Conservation (phyloP, 2,888 invertebrate species). For the Xanthostigma xanthostigma region DNA sequence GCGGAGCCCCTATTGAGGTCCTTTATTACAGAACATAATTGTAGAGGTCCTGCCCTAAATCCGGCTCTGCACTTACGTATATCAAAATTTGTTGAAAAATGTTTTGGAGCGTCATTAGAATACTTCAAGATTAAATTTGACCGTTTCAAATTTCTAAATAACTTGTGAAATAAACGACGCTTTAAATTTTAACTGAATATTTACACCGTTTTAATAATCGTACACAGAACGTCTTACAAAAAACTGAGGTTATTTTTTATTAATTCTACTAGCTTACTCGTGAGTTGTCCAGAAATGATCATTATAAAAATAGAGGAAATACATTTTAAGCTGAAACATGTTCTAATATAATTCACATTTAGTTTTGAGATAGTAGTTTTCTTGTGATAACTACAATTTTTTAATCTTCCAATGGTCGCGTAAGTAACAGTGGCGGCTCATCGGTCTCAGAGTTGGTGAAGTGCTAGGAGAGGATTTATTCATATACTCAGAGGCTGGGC, state of each 20-base stretch:
- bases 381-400: not conserved
- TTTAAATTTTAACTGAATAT: not conserved
- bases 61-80: too few relatives aligned
- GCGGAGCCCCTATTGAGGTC: too few relatives aligned
- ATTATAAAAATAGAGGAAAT: not conserved
- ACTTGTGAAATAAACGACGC: conserved; percentile 11
- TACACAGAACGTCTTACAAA: not conserved
- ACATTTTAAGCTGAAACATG: not conserved
- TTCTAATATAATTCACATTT: not conserved
- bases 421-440: too few relatives aligned
- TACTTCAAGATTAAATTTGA: conserved; percentile 13
- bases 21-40: too few relatives aligned
- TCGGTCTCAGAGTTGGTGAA: too few relatives aligned
- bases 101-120: too few relatives aligned
- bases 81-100: too few relatives aligned
- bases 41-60: too few relatives aligned
- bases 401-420: not conserved
- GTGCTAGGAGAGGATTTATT: too few relatives aligned
- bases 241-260: not conserved
- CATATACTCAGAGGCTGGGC: too few relatives aligned
- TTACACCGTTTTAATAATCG: too few relatives aligned
- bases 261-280: not conserved
- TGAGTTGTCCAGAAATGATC: not conserved
- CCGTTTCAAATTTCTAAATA: conserved; percentile 11
- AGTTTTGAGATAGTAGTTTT: not conserved